A percentile compares a stretch with the other conserved stretches of the same genome.
These are phyloP conservation scores for Eira barbara DNA, from an alignment of 2,113 vertebrate genomes.

Conservation along the genomic window DNA sequence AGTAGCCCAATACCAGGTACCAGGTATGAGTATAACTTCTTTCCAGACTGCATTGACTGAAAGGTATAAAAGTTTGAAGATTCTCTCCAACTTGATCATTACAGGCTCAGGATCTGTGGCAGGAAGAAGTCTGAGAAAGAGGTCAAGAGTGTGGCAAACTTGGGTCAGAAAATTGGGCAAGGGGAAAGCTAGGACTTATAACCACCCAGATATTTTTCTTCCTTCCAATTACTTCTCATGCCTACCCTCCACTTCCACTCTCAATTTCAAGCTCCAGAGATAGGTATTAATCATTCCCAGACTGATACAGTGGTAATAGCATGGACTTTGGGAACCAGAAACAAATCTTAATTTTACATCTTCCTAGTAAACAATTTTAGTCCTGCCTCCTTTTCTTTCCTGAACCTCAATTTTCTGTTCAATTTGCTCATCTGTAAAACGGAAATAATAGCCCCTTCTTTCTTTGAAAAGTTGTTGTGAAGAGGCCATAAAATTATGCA, in stretches of 20 bases:
- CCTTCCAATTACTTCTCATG: background rate
- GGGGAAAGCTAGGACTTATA: background rate
- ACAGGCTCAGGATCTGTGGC: background rate
- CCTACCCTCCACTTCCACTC: background rate
- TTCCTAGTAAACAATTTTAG: background rate
- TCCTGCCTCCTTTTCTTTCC: background rate
- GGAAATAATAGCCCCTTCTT: background rate
- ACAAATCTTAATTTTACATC: background rate
- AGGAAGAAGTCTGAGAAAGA: background rate
- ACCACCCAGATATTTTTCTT: background rate
- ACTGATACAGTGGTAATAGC: background rate
- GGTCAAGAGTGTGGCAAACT: background rate
- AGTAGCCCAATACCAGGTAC: background rate
- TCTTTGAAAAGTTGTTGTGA: background rate
- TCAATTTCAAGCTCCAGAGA: background rate
- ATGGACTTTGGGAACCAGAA: background rate
- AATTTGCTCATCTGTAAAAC: conserved; percentile 7
- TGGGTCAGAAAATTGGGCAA: background rate
- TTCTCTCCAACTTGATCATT: background rate
- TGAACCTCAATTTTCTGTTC: background rate
- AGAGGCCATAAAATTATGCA: background rate
- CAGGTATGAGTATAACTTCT: background rate
- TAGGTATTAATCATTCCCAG: background rate
- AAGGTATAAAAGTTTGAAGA: background rate
- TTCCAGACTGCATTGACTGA: background rate